Evolutionary conservation across 2,888 invertebrate genomes (phyloP).

Genomic region (Lapara coniferarum): DNA sequence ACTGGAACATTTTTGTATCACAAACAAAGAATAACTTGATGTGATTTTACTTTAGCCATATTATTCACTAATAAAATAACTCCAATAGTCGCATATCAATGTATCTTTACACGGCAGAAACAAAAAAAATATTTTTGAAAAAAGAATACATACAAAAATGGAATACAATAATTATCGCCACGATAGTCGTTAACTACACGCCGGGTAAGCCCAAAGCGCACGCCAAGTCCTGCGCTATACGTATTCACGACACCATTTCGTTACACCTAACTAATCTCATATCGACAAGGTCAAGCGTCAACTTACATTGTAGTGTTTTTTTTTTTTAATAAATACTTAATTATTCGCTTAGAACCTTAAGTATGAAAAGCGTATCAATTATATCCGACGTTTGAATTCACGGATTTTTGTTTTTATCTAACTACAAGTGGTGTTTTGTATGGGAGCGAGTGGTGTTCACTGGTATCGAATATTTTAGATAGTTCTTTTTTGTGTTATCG

Average conservation of each 20-base stretch:
- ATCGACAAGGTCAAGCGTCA: conserved; percentile 56
- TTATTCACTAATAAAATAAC: too few relatives aligned
- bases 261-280: conserved; percentile 76
- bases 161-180: not conserved
- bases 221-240: conserved; percentile 27
- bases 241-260: conserved; percentile 42
- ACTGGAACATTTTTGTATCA: too few relatives aligned
- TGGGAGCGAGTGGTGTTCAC: conserved; percentile 24
- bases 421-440: conserved; percentile 27
- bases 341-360: conserved; percentile 77
- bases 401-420: conserved; percentile 53
- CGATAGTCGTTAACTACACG: not conserved
- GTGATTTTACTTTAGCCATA: too few relatives aligned
- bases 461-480: conserved; percentile 7
- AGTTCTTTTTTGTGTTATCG: not conserved
- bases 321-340: conserved; percentile 76
- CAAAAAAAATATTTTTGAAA: too few relatives aligned
- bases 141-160: not conserved
- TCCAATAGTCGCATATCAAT: too few relatives aligned
- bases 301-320: conserved; percentile 37
- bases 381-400: conserved; percentile 59
- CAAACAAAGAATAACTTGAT: too few relatives aligned
- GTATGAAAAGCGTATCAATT: conserved; percentile 78
- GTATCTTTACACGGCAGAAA: too few relatives aligned
- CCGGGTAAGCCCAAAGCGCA: conserved; percentile 25